A percentile compares a stretch with the other conserved stretches of the same genome.
Evolutionary conservation across 2,797 vertebrate species (phyloP).

Genomic region (Epinephelus malabaricus): DNA sequence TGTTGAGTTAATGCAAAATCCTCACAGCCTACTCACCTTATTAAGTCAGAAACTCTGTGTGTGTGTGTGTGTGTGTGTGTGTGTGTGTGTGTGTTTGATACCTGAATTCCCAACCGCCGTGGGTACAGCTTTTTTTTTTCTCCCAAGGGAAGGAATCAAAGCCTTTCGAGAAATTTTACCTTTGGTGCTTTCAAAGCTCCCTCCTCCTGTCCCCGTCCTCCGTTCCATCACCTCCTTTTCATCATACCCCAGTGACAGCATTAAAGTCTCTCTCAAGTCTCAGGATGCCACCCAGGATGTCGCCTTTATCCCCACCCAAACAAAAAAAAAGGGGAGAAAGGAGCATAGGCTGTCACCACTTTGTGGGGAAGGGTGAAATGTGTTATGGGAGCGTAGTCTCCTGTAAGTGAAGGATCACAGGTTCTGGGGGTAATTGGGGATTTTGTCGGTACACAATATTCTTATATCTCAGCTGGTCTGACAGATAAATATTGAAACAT

Average conservation of each 20-base stretch:
- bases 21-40: not conserved
- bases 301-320: not conserved
- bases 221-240: not conserved
- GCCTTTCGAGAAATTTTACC: constrained; percentile 10
- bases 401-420: not conserved
- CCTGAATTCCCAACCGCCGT: not conserved
- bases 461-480: too few species aligned
- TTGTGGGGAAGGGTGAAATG: not conserved
- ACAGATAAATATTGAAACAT: not conserved
- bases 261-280: constrained; percentile 21
- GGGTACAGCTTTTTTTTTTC: not conserved
- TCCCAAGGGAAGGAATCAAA: constrained; percentile 25
- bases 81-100: not conserved
- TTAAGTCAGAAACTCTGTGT: not conserved
- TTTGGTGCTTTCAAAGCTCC: not conserved
- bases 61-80: not conserved
- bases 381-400: not conserved
- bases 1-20: constrained; percentile 1
- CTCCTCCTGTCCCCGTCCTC: not conserved
- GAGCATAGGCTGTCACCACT: not conserved
- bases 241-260: not conserved
- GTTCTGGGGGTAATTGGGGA: not conserved
- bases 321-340: not conserved
- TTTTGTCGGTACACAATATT: not conserved
- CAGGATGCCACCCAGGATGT: constrained; percentile 1